Base-by-base conservation (phyloP, 2,113 vertebrate genomes). In the Oenanthe oenanthe region DNA sequence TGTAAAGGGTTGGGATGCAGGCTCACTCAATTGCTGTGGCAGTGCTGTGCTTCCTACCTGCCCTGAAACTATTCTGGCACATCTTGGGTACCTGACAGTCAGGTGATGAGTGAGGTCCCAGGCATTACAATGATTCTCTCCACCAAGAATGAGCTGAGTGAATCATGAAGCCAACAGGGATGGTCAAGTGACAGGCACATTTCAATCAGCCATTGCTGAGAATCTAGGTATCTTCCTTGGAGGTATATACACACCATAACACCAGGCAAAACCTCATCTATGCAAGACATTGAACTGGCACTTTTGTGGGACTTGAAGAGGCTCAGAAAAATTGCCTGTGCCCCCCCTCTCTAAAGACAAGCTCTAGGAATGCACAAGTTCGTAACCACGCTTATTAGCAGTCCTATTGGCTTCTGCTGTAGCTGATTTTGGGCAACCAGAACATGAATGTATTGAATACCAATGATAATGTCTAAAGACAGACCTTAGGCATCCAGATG, bases 401-500 rank as follows among this genome's bases (percentile, higher is more conserved):
- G 29, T 17, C 32, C 36, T 17, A 4, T 28, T 0, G 0, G 7
- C 45, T 80, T 79, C 31, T 80, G 21, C 53, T 53, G 14, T 36
- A 31, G 60, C 29, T 45, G 36, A 43, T 78, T 76, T 82, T 50
- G 71, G 50, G 61, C 25, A 53, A 53, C 7, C 17, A 56, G 20
- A 60, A 66, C 29, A 13, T 21, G 18, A 63, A 19, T 32, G 6
- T 48, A 13, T 21, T 54, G 43, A 77, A 73, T 36, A 32, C 6
- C 10, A 74, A 11, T 45, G 58, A 26, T 45, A 61, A 19, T 38
- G 29, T 42, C 25, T 48, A 15, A 85, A 82, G 22, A 34, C 6
- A 66, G n/a, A 38, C 29, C 16, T 85, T 50, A 74, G 60, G 20
- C 31, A 58, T 53, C 22, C 38, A 67, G 10, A 17, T 86, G 16